phyloP scores from a whole-genome alignment of 2,113 vertebrate genomes.

The Alligator sinensis region DNA sequence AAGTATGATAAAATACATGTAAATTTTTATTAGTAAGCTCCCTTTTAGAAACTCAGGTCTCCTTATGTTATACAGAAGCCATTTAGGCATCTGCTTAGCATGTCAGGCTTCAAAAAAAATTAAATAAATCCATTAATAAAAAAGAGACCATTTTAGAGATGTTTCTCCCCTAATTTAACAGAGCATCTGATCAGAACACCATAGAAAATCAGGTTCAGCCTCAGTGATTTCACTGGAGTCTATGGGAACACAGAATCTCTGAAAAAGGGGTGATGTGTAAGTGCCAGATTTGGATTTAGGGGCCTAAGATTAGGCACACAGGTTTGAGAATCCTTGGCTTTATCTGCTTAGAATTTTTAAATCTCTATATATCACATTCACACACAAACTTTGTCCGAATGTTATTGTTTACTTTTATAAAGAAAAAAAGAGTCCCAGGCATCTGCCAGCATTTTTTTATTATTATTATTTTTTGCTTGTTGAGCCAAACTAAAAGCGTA shows the following conservation, averaged over 20 bases:
- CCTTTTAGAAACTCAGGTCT: not conserved
- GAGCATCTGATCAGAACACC: not conserved
- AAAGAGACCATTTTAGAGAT: not conserved
- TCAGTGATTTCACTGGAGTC: not conserved
- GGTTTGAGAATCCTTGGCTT: not conserved
- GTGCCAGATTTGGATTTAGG: not conserved
- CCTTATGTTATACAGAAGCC: not conserved
- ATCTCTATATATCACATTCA: not conserved
- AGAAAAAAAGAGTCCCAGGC: not conserved
- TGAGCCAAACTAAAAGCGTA: conserved; percentile 11
- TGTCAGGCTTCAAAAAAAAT: not conserved
- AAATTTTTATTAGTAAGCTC: not conserved
- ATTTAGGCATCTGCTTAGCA: not conserved
- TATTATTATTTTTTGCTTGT: not conserved
- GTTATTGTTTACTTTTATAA: conserved; percentile 2
- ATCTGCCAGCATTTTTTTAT: conserved; percentile 6
- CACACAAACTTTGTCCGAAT: not conserved
- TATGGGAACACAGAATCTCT: not conserved
- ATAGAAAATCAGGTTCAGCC: not conserved
- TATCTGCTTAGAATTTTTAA: not conserved
- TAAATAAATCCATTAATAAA: not conserved
- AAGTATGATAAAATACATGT: not conserved
- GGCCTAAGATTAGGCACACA: not conserved
- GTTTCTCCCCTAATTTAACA: not conserved
- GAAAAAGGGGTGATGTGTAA: not conserved